Base-by-base conservation (phyloP, 2,113 vertebrate genomes). In the Diphyllodes magnificus region DNA sequence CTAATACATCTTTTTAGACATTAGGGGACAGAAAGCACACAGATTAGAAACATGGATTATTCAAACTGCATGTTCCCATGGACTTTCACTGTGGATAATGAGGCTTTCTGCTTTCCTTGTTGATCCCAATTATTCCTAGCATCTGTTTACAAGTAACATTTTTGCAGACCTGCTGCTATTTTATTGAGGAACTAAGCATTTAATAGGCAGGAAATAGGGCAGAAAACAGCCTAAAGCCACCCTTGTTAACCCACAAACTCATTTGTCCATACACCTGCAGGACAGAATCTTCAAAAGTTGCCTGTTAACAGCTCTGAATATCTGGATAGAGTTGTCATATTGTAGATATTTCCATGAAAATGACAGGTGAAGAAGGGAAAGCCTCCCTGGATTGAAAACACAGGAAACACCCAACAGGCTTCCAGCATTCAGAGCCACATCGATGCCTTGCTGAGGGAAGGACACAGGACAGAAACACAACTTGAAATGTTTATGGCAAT, bases 361-460 rank as follows among this genome's bases (percentile, higher is more conserved):
- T 40, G 56, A 25, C 3, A 27, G 42, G 5, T 59, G 73, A 82
- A 68, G 44, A 53, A 56, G 15, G 24, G 64, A 44, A 50, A 54
- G 40, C 21, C 12, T 83, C 25, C 33, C 72, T 81, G 68, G 54
- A 47, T 8, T 27, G 60, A 40, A 81, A 82, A 44, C 20, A n/a
- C 51, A 47, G 60, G 64, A 78, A 65, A 24, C 30, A 15, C 30
- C 54, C 72, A n/a, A 9, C 13, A 30, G 4, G 14, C 4, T 80
- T 40, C 31, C 82, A 56, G 30, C 14, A 1, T 1, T 0, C 53
- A 23, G 35, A 56, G 50, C 30, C 10, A 1, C 15, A 1, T 4
- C 27, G 27, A 33, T 49, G 37, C 6, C 0, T 12, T 37, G 11
- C 65, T 7, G 45, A 42, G 54, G 24, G 37, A 53, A 72, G 47